Evolutionary conservation across 2,113 vertebrate genomes (phyloP).

Genomic region (Calyptomena viridis): DNA sequence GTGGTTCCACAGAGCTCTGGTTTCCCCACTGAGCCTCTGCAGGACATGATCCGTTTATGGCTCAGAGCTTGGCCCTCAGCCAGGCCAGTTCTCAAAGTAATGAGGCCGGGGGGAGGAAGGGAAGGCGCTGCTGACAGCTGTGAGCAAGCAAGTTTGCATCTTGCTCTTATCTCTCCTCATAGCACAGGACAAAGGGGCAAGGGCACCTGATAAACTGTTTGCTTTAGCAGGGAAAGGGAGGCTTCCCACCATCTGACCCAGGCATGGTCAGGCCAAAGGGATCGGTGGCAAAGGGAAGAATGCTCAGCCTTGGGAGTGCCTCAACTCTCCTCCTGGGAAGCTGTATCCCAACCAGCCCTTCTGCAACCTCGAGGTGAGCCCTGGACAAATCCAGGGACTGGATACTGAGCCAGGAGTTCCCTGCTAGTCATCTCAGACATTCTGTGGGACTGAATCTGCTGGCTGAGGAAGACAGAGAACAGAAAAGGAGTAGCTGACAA

Average conservation of each 20-base stretch:
- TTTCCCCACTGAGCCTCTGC: neutral
- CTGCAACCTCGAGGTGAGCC: neutral
- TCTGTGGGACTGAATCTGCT: neutral
- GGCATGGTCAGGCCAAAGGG: neutral
- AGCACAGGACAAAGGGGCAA: conserved; percentile 17
- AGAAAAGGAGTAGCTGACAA: neutral
- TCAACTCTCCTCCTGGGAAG: neutral
- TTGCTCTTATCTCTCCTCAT: conserved; percentile 11
- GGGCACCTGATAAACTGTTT: neutral
- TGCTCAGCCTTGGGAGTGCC: neutral
- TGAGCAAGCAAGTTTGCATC: neutral
- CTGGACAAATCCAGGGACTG: neutral
- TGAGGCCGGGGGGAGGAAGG: neutral
- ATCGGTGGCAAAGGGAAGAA: neutral
- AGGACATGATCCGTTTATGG: neutral
- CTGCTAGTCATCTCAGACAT: neutral
- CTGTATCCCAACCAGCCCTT: neutral
- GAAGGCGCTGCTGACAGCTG: neutral
- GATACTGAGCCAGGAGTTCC: neutral
- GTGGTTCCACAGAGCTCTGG: neutral
- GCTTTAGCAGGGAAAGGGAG: conserved; percentile 33
- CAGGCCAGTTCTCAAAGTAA: neutral
- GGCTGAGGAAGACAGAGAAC: neutral
- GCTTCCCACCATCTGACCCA: neutral
- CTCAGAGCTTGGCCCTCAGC: neutral